Conservation (phyloP, 2,113 vertebrate species). For the Lophura nycthemera region DNA sequence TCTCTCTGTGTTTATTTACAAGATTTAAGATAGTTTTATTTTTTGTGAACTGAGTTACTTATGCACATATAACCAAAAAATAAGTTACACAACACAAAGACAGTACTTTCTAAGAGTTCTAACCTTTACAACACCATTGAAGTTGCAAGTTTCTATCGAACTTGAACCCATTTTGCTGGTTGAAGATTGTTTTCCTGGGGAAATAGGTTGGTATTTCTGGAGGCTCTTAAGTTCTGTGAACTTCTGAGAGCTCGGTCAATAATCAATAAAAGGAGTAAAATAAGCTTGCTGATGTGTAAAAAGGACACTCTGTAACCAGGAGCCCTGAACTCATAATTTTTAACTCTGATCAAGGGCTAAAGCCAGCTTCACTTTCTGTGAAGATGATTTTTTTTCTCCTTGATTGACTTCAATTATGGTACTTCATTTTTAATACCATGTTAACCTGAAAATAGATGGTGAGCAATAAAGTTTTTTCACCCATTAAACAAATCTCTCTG, state of each 20-base stretch:
- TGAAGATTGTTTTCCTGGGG: background rate
- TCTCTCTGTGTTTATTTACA: background rate
- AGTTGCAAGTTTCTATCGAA: background rate
- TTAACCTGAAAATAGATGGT: conserved; percentile 54
- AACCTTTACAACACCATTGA: background rate
- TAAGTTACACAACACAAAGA: background rate
- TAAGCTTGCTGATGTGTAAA: background rate
- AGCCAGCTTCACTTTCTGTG: background rate
- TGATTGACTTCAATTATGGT: conserved; percentile 70
- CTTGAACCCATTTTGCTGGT: background rate
- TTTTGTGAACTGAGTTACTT: background rate
- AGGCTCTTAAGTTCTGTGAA: background rate
- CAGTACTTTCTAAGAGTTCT: background rate
- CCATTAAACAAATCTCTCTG: conserved; percentile 60
- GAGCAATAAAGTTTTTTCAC: conserved; percentile 57
- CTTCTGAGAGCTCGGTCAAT: conserved; percentile 1
- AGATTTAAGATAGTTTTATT: background rate
- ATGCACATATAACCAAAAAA: background rate
- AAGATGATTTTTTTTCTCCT: conserved; percentile 46
- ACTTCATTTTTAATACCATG: conserved; percentile 42
- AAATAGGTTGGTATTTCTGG: background rate
- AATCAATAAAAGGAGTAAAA: background rate
- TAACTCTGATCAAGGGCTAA: background rate
- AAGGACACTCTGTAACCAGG: background rate
- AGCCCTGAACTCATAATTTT: background rate